These are phyloP conservation scores for Poecilia latipinna DNA, from an alignment of 2,113 vertebrate genomes.

Conservation along the genomic window DNA sequence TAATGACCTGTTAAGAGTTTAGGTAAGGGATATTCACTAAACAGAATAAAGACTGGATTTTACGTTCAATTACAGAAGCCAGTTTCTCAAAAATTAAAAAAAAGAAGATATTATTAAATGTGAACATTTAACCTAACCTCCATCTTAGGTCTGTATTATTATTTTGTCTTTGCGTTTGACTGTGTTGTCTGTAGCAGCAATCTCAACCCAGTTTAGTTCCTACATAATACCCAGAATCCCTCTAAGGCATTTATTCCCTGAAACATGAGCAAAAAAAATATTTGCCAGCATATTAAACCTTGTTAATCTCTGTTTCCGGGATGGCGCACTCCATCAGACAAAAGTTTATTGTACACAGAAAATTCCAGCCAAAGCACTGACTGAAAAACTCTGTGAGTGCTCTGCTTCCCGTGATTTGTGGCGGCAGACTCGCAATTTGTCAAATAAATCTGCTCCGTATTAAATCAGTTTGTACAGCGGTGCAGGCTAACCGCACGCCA, in stretches of 20 bases:
- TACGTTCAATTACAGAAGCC: no score
- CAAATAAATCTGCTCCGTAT: conserved; percentile 58
- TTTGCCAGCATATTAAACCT: conserved; percentile 13
- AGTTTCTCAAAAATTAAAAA: no score
- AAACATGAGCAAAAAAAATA: background rate
- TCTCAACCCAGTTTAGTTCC: no score
- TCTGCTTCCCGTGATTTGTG: conserved; percentile 49
- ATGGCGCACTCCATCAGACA: conserved; percentile 39
- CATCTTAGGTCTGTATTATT: no score
- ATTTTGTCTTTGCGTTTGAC: no score
- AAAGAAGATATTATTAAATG: no score
- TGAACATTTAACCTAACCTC: no score
- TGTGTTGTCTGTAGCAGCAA: no score
- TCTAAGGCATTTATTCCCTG: background rate
- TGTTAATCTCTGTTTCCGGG: conserved; percentile 29
- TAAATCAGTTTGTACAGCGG: conserved; percentile 62
- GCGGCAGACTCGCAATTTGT: conserved; percentile 49
- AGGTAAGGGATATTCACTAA: no score
- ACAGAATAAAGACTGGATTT: no score
- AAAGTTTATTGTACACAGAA: conserved; percentile 45
- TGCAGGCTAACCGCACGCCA: conserved; percentile 64
- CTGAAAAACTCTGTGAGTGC: conserved; percentile 17
- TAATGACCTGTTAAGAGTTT: no score
- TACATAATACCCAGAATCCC: conserved; percentile 6
- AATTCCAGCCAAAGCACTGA: conserved; percentile 19